Evolutionary conservation across 1,140 invertebrate genomes (phyloP).

Genomic region (Drosophila nigromelanica): DNA sequence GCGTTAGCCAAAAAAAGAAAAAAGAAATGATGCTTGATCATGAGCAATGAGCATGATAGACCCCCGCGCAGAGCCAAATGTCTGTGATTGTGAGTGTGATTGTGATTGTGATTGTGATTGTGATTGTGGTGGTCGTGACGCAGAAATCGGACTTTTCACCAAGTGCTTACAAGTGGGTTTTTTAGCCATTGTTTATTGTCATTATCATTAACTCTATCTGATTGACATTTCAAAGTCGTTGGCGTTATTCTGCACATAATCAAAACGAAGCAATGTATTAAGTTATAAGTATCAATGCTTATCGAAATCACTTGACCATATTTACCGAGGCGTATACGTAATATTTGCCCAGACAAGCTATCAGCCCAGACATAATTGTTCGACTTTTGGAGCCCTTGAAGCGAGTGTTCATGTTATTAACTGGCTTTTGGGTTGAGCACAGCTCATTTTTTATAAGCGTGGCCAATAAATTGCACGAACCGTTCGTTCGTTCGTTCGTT

Average conservation of each 20-base stretch:
- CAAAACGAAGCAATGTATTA: constrained; percentile 20
- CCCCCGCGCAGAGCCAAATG: not conserved
- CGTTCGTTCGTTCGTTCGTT: constrained; percentile 9
- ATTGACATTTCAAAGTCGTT: constrained; percentile 48
- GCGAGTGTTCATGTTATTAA: constrained; percentile 14
- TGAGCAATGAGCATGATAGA: constrained; percentile 10
- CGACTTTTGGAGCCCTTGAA: constrained; percentile 21
- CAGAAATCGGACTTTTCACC: not conserved
- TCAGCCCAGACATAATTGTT: constrained; percentile 14
- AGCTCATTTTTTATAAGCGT: not conserved
- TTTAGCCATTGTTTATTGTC: not conserved
- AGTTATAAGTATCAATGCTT: constrained; percentile 21
- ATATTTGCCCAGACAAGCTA: constrained; percentile 22
- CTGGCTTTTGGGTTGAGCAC: not conserved
- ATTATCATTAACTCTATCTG: constrained; percentile 37
- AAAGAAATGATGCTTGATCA: not conserved
- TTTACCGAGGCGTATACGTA: constrained; percentile 28
- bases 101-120: too few relatives aligned
- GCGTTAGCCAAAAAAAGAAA: not conserved
- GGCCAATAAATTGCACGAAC: constrained; percentile 25
- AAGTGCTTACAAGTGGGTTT: not conserved
- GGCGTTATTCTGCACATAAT: not conserved
- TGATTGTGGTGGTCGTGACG: not conserved
- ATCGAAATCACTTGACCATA: constrained; percentile 39
- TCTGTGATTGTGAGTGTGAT: not conserved